Evolutionary conservation across 2,888 invertebrate species (phyloP), one percentile per base, ranked within the genome.

Genomic region (Punctoribates punctum): DNA sequence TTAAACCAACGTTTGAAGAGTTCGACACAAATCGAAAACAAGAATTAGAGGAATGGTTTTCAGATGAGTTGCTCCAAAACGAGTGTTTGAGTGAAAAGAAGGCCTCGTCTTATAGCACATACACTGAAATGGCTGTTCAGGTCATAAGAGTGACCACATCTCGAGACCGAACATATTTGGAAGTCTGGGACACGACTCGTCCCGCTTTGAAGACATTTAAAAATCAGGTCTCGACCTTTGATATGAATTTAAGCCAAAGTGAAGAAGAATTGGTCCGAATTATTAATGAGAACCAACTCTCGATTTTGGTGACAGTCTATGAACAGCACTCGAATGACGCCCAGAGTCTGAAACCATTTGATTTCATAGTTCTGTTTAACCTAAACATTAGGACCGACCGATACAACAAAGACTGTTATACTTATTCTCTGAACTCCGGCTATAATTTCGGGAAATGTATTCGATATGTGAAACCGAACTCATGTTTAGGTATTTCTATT

Each of bases 331-430:
- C 57, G 11, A 48, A 20, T 20, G 73, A 46, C 6, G 54, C 20
- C 34, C 34, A 48, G 20, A 29, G 5, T 6, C 27, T 76, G 8
- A 73, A 62, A 73, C 73, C 76, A 0, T 51, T 76, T 29, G 76
- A 76, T 73, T 60, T 65, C 34, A 42, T 76, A 0, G 73, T 73
- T 23, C 5, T 76, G 11, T 76, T 60, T 25, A 76, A 76, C 23
- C 20, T 76, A 0, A 27, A 51, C 9, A 48, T 76, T 0, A 73
- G 60, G 51, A 11, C 29, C 6, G 76, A 73, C 25, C 9, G 34
- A 27, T 48, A 17, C 17, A 25, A 72, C 25, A 13, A 25, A 25
- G 38, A 48, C 20, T 25, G 17, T 17, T 48, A 25, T 20, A 72
- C 42, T 23, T 72, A 25, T 48, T 48, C 27, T 11, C n/a, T 72